Evolutionary conservation across 2,113 vertebrate species (phyloP), one percentile per base, ranked within the genome.

Genomic region (Pomatorhinus ruficollis): DNA sequence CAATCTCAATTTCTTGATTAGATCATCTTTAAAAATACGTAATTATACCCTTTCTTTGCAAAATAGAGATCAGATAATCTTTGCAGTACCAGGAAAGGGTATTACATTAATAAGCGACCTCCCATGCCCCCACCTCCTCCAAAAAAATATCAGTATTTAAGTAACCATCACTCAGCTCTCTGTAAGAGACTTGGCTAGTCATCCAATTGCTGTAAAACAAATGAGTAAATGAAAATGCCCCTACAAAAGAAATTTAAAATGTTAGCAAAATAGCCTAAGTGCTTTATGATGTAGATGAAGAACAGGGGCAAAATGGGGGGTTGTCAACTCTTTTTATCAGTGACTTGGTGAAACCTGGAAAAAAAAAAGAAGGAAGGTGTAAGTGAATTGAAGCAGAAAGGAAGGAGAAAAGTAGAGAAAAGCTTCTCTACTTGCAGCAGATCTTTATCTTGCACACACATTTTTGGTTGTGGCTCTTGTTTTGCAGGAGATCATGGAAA

Each of bases 181-280:
- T n/a, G 39, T 94, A 59, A 70, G 80, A 97, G 64, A 84, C 79
- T 80, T 94, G 89, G 87, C 44, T 96, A 82, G 92, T 95, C 94
- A 89, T 90, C 72, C 88, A 50, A n/a, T 45, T 84, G 37, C n/a
- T 86, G 39, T 87, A 92, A 96, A 96, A 20, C 37, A 85, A 68
- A 31, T 2, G 11, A 54, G 12, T 19, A 24, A 87, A 76, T 60
- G n/a, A 87, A 93, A 94, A 60, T 68, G 45, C 5, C 20, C 3
- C n/a, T 71, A 53, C 24, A 80, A 90, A 71, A 25, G 33, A 52
- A 88, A 92, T 78, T 6, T 4, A 6, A 76, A 89, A 50, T 84
- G 13, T 12, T 89, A 47, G 15, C 59, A 60, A 59, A 31, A 22
- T 42, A 63, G 47, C n/a, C 45, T 63, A 57, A 28, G 3, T 69